Conservation (phyloP, 2,888 invertebrate species). For the Epistrophe grossulariae region DNA sequence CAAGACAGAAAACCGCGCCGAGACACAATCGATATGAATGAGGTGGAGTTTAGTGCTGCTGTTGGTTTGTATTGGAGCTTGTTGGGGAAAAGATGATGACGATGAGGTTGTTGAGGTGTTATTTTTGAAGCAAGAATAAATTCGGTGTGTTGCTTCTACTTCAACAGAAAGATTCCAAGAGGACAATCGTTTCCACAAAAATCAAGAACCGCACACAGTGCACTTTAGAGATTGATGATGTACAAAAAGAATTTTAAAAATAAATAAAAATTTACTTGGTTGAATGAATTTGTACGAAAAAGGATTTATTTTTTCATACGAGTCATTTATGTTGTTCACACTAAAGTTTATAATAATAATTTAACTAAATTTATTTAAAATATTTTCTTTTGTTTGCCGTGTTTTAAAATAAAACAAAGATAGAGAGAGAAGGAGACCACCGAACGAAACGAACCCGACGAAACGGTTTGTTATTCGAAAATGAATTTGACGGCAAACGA, state of each 20-base stretch:
- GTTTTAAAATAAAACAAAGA: slow-evolving; percentile 58
- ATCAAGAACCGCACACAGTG: slow-evolving; percentile 14
- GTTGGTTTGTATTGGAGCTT: background rate
- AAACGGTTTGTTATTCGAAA: slow-evolving; percentile 74
- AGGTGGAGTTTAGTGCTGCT: slow-evolving; percentile 34
- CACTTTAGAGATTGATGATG: slow-evolving; percentile 4
- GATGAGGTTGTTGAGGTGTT: slow-evolving; percentile 22
- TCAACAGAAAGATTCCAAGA: slow-evolving; percentile 24
- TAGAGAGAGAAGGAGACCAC: slow-evolving; percentile 69
- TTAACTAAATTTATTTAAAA: slow-evolving; percentile 21
- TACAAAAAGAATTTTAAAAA: background rate
- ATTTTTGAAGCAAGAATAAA: slow-evolving; percentile 15
- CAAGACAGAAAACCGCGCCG: slow-evolving; percentile 53
- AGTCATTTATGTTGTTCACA: slow-evolving; percentile 10
- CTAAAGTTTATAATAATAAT: slow-evolving; percentile 14
- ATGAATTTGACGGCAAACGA: slow-evolving; percentile 53
- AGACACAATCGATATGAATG: slow-evolving; percentile 69
- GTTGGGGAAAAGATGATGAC: slow-evolving; percentile 27
- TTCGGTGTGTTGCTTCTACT: slow-evolving; percentile 37
- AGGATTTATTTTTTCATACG: background rate
- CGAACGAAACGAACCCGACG: slow-evolving; percentile 63
- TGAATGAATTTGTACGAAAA: background rate
- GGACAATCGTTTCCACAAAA: background rate
- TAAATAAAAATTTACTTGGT: background rate
- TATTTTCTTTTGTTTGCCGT: slow-evolving; percentile 64